Evolutionary conservation across 2,113 vertebrate species (phyloP), one percentile per base, ranked within the genome.

Genomic region (Hypomesus transpacificus): DNA sequence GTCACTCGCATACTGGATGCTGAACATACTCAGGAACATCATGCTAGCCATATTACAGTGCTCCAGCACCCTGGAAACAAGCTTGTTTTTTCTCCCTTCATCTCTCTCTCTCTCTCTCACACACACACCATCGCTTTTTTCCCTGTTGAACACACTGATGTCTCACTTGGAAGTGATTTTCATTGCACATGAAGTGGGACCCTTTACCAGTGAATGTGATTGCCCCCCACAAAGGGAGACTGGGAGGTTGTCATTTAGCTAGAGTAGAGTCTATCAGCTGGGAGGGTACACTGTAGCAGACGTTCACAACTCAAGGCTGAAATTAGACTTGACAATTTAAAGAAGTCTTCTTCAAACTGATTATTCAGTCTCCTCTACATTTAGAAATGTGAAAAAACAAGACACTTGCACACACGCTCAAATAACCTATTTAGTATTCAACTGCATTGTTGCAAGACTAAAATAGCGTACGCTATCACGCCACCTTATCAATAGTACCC

Each of bases 91-190:
- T 34, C 2, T 34, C 58, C 16, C 34, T 54, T 31, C 20, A 4
- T 76, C 28, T 11, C 14, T 54, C 17, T 57, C 22, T 14, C 17
- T 56, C 24, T 63, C 28, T 26, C 16, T 54, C 58, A n/a, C n/a
- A n/a, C n/a, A 31, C 18, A 21, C 17, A 17, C 39, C 68, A 69
- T 52, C 26, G 70, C 60, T 46, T 67, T 70, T 61, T 78, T 54
- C 60, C 4, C 61, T 58, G 72, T 70, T 72, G 73, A 72, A 73
- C 67, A 26, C 66, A 26, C 66, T 81, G 75, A 82, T 79, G 78
- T 86, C 86, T 76, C 81, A 74, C 71, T 80, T 74, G 79, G 71
- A 78, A 82, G 77, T 84, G 77, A 85, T 85, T 91, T 85, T 74
- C 56, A 84, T 88, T 87, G 85, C 83, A 84, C 66, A 69, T 81